Base-by-base conservation (phyloP, 2,113 vertebrate species). In the Anhinga anhinga region DNA sequence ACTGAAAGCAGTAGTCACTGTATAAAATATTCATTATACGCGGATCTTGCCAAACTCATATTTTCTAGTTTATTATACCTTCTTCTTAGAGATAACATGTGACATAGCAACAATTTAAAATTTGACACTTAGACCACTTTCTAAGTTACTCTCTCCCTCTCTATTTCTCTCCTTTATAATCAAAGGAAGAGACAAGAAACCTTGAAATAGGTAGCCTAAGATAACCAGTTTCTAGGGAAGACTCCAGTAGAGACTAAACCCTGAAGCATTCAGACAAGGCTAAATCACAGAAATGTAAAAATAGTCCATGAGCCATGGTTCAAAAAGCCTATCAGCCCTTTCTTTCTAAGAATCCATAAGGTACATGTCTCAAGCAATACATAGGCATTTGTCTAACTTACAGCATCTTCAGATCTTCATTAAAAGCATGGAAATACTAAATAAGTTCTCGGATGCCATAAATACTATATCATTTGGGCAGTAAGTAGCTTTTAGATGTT, bases 11-110 rank as follows among this genome's bases (percentile, higher is more conserved):
- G 61, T 69, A 47, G 52, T 71, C 87, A 49, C 77, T 76, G 13
- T 72, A 76, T 93, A 84, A 95, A 94, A 90, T 72, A 94, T 96
- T 96, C 95, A 93, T 97, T 95, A 69, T 82, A 85, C 49, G 82
- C 61, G 18, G 15, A 76, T 91, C 87, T 89, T 96, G 95, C 90
- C 90, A 95, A 96, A 58, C 9, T 76, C 23, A 2, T 79, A 84
- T 93, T 89, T 95, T 88, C 81, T 72, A 61, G 34, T 82, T 79
- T 78, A 61, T 94, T 93, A 80, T 80, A 85, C 59, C 17, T 13
- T 78, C n/a, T 92, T 79, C 80, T 91, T 85, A 69, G 53, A 79
- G 45, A 69, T 21, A 91, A 27, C 61, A 76, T 76, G 42, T 82
- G 82, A 80, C 50, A 82, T 85, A 94, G 66, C 88, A 85, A 72